Percentiles rank a stretch among this genome's conserved stretches.
Evolutionary conservation across 92 coral and sea anemone genomes (phyloP).

Genomic region (Chrysogorgia sp.): DNA sequence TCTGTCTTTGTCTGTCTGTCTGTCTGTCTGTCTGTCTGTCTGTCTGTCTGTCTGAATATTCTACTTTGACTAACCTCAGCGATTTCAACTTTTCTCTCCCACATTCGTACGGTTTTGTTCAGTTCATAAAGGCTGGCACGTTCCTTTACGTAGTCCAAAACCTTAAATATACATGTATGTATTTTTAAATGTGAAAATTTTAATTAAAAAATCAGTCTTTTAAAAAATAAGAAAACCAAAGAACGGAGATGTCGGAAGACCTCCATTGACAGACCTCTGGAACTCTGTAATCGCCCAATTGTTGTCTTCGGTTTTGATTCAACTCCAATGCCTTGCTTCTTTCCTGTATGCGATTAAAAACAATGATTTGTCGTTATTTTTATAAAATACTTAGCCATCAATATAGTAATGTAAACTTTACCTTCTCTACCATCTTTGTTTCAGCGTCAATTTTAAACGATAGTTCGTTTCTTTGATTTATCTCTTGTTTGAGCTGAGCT

Average conservation of each 20-base stretch:
- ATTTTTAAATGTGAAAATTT: too few species aligned
- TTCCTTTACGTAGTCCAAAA: conserved; percentile 93
- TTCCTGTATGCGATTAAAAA: conserved; percentile 59
- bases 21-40: too few species aligned
- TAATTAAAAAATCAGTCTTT: too few species aligned
- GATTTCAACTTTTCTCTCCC: conserved; percentile 99
- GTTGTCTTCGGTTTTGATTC: conserved; percentile 84
- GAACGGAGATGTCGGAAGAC: background rate
- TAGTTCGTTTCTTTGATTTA: conserved; percentile 83
- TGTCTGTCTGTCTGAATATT: too few species aligned
- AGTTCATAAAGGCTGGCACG: conserved; percentile 96
- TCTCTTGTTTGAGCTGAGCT: conserved; percentile 79
- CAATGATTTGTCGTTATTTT: background rate
- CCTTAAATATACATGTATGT: too few species aligned
- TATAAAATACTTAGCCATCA: background rate
- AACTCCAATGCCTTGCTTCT: conserved; percentile 79
- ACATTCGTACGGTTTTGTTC: conserved; percentile 95
- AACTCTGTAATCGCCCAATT: conserved; percentile 91
- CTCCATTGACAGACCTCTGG: conserved; percentile 74
- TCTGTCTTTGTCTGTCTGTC: too few species aligned
- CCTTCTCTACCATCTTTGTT: conserved; percentile 93
- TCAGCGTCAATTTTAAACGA: conserved; percentile 90
- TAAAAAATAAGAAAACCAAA: background rate
- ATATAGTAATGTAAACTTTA: background rate
- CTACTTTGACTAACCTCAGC: conserved; percentile 95